Evolutionary conservation across 2,888 invertebrate species (phyloP).

Genomic region (Leptogaster cylindrica): DNA sequence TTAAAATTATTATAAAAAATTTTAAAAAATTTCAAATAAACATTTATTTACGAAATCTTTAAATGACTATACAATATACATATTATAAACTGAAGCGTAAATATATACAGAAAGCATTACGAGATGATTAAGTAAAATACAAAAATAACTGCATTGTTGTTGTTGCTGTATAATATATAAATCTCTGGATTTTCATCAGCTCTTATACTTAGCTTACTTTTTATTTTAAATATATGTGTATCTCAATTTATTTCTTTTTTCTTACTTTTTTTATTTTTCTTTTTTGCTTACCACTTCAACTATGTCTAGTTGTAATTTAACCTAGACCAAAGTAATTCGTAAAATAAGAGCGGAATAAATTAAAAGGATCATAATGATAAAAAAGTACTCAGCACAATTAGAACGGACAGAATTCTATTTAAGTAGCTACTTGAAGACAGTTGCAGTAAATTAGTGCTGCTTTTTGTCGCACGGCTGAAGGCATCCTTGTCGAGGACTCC

Average conservation of each 20-base stretch:
- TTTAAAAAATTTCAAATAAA: too few relatives aligned
- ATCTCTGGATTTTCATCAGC: neutral
- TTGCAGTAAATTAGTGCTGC: constrained; percentile 38
- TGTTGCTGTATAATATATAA: constrained; percentile 9
- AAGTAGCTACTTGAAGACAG: too few relatives aligned
- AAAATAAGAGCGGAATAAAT: constrained; percentile 41
- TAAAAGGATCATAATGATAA: constrained; percentile 47
- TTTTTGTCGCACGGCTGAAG: constrained; percentile 34
- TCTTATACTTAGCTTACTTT: neutral
- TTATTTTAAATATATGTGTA: too few relatives aligned
- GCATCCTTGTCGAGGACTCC: constrained; percentile 54
- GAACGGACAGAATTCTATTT: constrained; percentile 35
- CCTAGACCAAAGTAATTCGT: constrained; percentile 41
- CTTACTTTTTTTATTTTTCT: neutral
- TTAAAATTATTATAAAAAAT: too few relatives aligned
- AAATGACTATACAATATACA: neutral
- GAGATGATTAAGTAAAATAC: too few relatives aligned
- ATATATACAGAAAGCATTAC: neutral
- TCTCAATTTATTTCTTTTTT: neutral
- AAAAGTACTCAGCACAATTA: constrained; percentile 43
- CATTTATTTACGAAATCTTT: constrained; percentile 7
- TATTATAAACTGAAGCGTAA: neutral
- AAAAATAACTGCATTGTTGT: too few relatives aligned
- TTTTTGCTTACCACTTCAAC: neutral
- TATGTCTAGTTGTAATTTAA: neutral